Evolutionary conservation across 2,888 invertebrate genomes (phyloP).

Genomic region (Hirtodrosophila trivittata): DNA sequence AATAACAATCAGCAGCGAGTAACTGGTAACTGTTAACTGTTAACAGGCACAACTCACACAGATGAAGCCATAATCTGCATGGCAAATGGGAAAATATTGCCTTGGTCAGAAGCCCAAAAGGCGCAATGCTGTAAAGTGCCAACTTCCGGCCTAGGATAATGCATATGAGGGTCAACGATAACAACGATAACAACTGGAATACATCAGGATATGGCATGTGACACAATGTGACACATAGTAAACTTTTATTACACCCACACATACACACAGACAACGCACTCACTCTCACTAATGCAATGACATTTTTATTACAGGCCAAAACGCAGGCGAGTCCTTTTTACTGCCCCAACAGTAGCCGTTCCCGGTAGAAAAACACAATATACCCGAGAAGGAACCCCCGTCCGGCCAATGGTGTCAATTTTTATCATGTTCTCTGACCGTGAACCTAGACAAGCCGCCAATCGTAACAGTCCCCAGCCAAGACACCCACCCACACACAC

Average conservation of each 20-base stretch:
- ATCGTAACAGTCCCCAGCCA: conserved; percentile 2
- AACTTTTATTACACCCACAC: conserved; percentile 67
- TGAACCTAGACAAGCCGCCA: conserved; percentile 53
- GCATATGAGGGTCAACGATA: conserved; percentile 32
- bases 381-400: conserved; percentile 4
- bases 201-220: conserved; percentile 43
- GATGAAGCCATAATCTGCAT: conserved; percentile 55
- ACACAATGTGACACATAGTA: conserved; percentile 77
- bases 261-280: conserved; percentile 38
- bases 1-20: neutral
- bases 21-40: conserved; percentile 6
- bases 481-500: neutral
- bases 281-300: conserved; percentile 69
- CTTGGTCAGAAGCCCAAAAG: conserved; percentile 35
- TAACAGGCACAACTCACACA: neutral
- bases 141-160: conserved; percentile 70
- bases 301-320: conserved; percentile 74
- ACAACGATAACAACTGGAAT: conserved; percentile 12
- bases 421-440: conserved; percentile 69
- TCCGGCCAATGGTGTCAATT: conserved; percentile 65
- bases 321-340: conserved; percentile 60
- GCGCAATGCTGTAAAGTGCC: conserved; percentile 62
- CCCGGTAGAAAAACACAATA: conserved; percentile 2
- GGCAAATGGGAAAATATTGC: conserved; percentile 56
- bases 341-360: conserved; percentile 34